phyloP scores from a whole-genome alignment of 2,797 vertebrate species.

The Platyrinchus mystaceus region DNA sequence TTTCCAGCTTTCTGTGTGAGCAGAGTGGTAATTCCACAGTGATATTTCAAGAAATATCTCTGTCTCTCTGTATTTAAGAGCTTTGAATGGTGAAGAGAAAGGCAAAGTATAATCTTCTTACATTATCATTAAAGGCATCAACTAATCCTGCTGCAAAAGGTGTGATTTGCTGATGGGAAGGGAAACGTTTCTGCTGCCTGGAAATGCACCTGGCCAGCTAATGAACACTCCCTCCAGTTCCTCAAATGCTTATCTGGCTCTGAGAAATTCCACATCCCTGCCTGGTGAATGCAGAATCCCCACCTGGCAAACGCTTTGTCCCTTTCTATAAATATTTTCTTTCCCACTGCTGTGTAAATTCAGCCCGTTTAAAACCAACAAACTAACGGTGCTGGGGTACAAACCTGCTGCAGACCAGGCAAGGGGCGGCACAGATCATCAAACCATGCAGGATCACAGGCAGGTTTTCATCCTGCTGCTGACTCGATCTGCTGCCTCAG shows the following conservation, averaged over 20 bases:
- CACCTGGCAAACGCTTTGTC: neutral
- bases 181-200: neutral
- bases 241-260: neutral
- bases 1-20: neutral
- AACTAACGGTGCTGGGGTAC: neutral
- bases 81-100: conserved; percentile 22
- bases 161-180: conserved; percentile 10
- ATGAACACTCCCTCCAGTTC: neutral
- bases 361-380: neutral
- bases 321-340: neutral
- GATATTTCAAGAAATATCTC: neutral
- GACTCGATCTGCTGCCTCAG: neutral
- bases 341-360: neutral
- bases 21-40: neutral
- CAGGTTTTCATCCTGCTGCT: neutral
- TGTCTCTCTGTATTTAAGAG: neutral
- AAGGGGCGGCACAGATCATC: neutral
- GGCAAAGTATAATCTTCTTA: conserved; percentile 43
- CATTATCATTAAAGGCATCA: conserved; percentile 56
- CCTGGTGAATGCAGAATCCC: neutral
- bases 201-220: neutral
- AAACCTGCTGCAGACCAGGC: neutral
- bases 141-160: conserved; percentile 41
- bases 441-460: neutral
- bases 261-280: neutral